Evolutionary conservation across 2,797 vertebrate genomes (phyloP).

Genomic region (Cetoscarus ocellatus): DNA sequence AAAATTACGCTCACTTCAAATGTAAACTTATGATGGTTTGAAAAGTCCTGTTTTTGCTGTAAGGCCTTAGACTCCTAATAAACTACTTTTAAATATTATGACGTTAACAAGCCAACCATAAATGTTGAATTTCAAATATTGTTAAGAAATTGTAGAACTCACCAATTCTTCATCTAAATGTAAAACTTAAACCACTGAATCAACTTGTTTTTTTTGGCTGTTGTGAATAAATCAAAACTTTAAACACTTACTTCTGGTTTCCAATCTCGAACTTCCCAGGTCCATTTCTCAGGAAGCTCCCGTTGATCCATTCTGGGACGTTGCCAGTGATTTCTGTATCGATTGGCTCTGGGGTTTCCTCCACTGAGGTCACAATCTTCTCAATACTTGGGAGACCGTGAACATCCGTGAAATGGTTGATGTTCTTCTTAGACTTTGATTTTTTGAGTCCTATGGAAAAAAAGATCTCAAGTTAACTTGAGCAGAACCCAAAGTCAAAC

Average conservation of each 20-base stretch:
- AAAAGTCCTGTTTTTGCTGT: too few species aligned
- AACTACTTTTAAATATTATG: too few species aligned
- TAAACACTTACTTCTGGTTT: constrained; percentile 83
- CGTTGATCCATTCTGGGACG: constrained; percentile 90
- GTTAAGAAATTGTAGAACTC: too few species aligned
- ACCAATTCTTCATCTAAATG: background rate
- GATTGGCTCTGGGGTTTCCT: constrained; percentile 85
- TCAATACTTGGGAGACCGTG: constrained; percentile 85
- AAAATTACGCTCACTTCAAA: too few species aligned
- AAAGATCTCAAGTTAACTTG: background rate
- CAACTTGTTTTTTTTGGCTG: background rate
- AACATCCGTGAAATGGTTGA: constrained; percentile 57
- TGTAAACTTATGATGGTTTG: too few species aligned
- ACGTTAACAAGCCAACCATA: too few species aligned
- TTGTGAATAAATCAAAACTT: too few species aligned
- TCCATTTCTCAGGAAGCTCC: constrained; percentile 89
- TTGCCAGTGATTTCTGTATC: constrained; percentile 81
- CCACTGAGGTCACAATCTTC: constrained; percentile 82
- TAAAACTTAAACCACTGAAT: background rate
- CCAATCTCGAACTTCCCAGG: constrained; percentile 95
- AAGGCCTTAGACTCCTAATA: too few species aligned
- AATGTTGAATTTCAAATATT: too few species aligned
- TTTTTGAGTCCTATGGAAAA: constrained; percentile 48
- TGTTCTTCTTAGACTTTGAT: constrained; percentile 47
- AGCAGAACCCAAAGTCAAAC: background rate